A percentile compares a stretch with the other conserved stretches of the same genome.
Conservation (phyloP, 1,140 invertebrate species). For the Drosophila parvula region DNA sequence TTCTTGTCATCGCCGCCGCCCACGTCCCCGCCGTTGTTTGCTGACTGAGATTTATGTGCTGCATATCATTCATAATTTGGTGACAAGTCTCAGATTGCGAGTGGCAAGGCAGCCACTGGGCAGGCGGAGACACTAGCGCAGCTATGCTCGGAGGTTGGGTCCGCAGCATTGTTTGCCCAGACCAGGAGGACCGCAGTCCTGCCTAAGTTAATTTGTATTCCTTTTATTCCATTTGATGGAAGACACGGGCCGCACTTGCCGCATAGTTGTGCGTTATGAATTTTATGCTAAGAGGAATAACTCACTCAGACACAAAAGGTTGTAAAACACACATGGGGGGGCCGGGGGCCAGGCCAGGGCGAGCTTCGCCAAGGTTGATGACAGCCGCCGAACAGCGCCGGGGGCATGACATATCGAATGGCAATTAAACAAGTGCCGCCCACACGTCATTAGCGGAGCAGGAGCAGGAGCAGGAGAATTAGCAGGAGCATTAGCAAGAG, state of each 20-base stretch:
- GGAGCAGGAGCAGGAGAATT: not conserved
- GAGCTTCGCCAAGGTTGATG: conserved; percentile 66
- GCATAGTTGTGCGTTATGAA: conserved; percentile 70
- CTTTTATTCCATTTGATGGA: conserved; percentile 74
- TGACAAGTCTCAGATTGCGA: conserved; percentile 79
- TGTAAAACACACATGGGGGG: conserved; percentile 62
- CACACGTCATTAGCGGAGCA: conserved; percentile 56
- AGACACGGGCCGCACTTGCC: conserved; percentile 46
- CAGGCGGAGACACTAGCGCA: not conserved
- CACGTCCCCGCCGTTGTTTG: conserved; percentile 65
- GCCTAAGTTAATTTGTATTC: conserved; percentile 80
- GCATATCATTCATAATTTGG: conserved; percentile 83
- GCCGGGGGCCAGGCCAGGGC: not conserved
- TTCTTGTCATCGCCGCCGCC: conserved; percentile 43
- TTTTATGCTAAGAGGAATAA: conserved; percentile 73
- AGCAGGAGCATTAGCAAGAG: not conserved
- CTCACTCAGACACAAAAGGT: conserved; percentile 79
- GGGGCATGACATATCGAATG: conserved; percentile 66
- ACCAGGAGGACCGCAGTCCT: conserved; percentile 49
- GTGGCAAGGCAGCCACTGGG: conserved; percentile 21
- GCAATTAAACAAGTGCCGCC: conserved; percentile 72
- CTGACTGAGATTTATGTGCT: conserved; percentile 82
- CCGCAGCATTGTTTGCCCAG: conserved; percentile 35
- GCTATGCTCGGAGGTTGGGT: not conserved
- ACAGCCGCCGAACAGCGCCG: conserved; percentile 44